Base-by-base conservation (phyloP, 2,113 vertebrate genomes). In the Clarias magur region DNA sequence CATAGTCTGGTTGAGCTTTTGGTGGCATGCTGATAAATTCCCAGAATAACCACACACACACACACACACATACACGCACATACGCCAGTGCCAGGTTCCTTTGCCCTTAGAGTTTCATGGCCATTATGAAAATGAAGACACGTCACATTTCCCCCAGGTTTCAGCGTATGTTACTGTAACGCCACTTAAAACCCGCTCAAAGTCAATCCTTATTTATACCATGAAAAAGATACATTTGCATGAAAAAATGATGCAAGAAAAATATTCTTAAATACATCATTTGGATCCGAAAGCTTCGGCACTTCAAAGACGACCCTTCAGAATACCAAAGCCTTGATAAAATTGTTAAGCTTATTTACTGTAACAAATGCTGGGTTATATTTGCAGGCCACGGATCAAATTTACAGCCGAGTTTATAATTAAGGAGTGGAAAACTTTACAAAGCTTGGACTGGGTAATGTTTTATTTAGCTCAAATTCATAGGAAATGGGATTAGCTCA, bases 391-490 rank as follows among this genome's bases (percentile, higher is more conserved):
- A 62, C 88, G 54, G 81, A 90, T 79, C 68, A 73, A 57, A 73
- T 89, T 85, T 87, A 87, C 86, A 80, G 85, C 79, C 54, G 16
- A 30, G 75, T 82, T 84, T 89, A 89, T 88, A 88, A 91, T 88
- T 85, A 80, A 87, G 34, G 48, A 87, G 42, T 84, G 57, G 53
- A 78, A 75, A 79, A 86, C 78, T 88, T 75, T 85, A 87, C 86
- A 62, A 91, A 87, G 86, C 90, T 89, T 87, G 83, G 86, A 83
- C 56, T 88, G 86, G 73, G 78, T 86, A 91, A 91, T 88, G 60
- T 85, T 91, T 89, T 82, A 87, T 85, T 93, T 86, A 90, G 86
- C 0, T 86, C 75, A 60, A 84, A 82, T 62, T 89, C 67, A 85
- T 54, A 90, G 56, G 53, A 90, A 86, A 85, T 85, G 68, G 54